A percentile compares a stretch with the other conserved stretches of the same genome.
These are phyloP conservation scores for Sterna hirundo DNA, from an alignment of 2,113 vertebrate species.

Conservation along the genomic window DNA sequence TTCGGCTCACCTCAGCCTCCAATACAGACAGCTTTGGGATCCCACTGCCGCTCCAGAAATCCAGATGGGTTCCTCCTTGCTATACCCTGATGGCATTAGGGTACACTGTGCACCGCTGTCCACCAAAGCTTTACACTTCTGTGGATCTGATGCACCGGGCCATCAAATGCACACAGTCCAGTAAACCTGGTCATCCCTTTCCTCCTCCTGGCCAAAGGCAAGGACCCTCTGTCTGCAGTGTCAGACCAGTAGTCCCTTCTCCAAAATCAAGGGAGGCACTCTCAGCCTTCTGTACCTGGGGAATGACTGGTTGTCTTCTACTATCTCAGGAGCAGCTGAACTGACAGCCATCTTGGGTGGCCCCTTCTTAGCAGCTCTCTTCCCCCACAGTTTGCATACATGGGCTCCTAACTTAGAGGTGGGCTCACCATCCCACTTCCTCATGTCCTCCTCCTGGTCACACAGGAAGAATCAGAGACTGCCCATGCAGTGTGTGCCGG, in stretches of 20 bases:
- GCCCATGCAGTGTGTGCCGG: fast-evolving
- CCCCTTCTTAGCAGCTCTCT: not conserved
- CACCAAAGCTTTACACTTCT: not conserved
- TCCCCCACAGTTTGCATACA: not conserved
- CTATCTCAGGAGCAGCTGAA: not conserved
- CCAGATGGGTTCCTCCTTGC: not conserved
- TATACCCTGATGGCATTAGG: not conserved
- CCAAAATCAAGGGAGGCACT: not conserved
- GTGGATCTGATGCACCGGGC: not conserved
- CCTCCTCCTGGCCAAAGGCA: not conserved
- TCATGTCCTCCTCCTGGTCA: not conserved
- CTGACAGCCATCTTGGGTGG: not conserved
- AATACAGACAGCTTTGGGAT: not conserved
- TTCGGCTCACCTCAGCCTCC: not conserved
- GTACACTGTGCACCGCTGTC: not conserved
- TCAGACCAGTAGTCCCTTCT: not conserved
- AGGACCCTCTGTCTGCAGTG: not conserved
- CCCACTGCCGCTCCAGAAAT: not conserved
- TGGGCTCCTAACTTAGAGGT: fast-evolving
- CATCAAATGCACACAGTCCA: not conserved
- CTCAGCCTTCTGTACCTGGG: not conserved
- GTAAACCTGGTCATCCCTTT: not conserved
- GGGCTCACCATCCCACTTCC: not conserved
- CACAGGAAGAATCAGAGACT: not conserved
- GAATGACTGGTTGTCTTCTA: not conserved